Conservation (phyloP, 2,888 invertebrate species). For the Urechis unicinctus region DNA sequence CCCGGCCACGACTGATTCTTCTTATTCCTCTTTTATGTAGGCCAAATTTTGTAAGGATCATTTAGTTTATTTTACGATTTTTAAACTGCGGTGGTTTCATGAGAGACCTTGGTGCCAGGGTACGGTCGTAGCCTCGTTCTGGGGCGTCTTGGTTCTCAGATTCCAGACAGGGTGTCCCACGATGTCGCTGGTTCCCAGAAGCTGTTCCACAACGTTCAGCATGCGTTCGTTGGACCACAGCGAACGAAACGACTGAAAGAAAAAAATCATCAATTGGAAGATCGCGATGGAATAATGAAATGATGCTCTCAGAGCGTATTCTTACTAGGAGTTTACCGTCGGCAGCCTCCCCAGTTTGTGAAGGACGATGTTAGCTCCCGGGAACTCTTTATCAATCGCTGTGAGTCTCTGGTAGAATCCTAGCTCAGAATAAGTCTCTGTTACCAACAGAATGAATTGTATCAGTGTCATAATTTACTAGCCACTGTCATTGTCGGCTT, state of each 20-base stretch:
- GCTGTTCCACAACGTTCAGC: conserved; percentile 41
- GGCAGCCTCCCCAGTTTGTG: conserved; percentile 40
- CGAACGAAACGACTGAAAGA: conserved; percentile 31
- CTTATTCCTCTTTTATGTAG: no score
- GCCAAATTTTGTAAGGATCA: no score
- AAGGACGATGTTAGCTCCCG: conserved; percentile 39
- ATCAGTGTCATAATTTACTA: neutral
- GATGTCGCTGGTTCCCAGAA: conserved; percentile 40
- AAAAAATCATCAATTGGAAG: no score
- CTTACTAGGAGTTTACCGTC: conserved; percentile 22
- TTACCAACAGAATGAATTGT: conserved; percentile 3
- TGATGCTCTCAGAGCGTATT: no score
- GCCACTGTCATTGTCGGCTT: neutral
- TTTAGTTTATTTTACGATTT: neutral
- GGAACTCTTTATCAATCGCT: conserved; percentile 39
- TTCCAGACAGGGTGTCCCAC: conserved; percentile 45
- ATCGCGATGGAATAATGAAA: no score
- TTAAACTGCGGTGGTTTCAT: neutral
- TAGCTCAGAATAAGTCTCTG: conserved; percentile 35
- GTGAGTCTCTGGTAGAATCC: conserved; percentile 39
- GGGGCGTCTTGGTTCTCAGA: conserved; percentile 42
- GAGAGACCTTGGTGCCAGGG: conserved; percentile 48
- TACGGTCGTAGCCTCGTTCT: conserved; percentile 38
- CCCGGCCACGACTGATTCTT: no score
- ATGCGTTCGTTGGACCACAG: conserved; percentile 39